phyloP scores from a whole-genome alignment of 2,113 vertebrate genomes.

The Apodemus speciosus region DNA sequence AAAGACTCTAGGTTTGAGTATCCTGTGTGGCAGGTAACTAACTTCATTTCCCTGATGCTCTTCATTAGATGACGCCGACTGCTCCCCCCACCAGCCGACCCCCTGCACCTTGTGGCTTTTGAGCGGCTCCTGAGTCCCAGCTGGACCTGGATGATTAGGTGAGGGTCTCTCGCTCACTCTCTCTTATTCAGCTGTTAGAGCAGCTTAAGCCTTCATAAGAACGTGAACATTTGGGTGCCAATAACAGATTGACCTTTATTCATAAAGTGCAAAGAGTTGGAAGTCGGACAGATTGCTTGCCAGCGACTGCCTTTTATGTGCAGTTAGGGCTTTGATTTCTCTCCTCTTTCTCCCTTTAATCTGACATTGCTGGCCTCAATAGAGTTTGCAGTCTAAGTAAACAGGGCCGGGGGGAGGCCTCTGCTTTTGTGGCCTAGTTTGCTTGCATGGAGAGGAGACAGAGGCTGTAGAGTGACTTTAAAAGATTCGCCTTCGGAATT shows the following conservation, averaged over 20 bases:
- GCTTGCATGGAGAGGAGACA: conserved; percentile 61
- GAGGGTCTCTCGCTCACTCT: conserved; percentile 83
- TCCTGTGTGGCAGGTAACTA: neutral
- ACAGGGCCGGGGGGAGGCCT: conserved; percentile 85
- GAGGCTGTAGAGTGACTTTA: conserved; percentile 85
- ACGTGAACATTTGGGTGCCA: conserved; percentile 91
- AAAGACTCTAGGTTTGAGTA: neutral
- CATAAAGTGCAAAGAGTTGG: conserved; percentile 90
- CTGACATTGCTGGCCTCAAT: conserved; percentile 90
- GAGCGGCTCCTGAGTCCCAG: conserved; percentile 50
- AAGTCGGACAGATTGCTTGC: conserved; percentile 91
- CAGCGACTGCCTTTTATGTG: conserved; percentile 89
- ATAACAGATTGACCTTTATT: conserved; percentile 91
- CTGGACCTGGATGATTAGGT: conserved; percentile 84
- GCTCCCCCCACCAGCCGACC: neutral
- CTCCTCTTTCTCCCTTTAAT: conserved; percentile 90
- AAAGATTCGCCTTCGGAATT: conserved; percentile 89
- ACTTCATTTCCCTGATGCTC: neutral
- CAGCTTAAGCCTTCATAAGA: conserved; percentile 90
- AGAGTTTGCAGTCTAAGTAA: conserved; percentile 92
- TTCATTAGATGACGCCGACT: neutral
- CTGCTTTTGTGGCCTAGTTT: conserved; percentile 85
- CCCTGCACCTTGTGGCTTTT: conserved; percentile 11
- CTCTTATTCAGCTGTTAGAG: conserved; percentile 91
- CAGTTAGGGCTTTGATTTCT: conserved; percentile 90